phyloP scores from a whole-genome alignment of 1,140 invertebrate species.

The Drosophila sp. region DNA sequence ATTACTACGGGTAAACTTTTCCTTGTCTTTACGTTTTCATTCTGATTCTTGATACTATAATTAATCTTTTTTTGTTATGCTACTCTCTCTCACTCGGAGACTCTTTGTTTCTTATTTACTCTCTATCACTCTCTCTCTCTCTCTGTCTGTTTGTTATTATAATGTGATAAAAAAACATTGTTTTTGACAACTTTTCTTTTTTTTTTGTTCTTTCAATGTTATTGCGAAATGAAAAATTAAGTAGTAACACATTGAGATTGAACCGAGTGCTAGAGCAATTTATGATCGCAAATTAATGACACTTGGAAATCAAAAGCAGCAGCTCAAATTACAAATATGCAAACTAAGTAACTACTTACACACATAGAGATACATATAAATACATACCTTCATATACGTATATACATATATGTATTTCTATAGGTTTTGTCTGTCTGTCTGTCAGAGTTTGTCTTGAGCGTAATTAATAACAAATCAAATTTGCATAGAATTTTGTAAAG shows the following conservation, averaged over 20 bases:
- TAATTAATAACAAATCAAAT: constrained; percentile 60
- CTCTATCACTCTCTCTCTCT: constrained; percentile 13
- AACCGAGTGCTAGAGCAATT: constrained; percentile 36
- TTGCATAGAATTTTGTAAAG: constrained; percentile 60
- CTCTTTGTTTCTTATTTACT: constrained; percentile 3
- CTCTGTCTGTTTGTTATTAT: constrained; percentile 68
- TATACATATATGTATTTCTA: neutral
- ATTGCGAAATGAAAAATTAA: constrained; percentile 76
- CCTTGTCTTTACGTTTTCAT: constrained; percentile 58
- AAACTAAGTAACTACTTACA: constrained; percentile 41
- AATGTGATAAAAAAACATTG: constrained; percentile 69
- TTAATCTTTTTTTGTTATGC: constrained; percentile 60
- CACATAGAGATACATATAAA: neutral
- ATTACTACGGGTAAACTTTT: constrained; percentile 70
- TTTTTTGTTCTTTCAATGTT: constrained; percentile 56
- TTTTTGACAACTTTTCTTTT: constrained; percentile 50
- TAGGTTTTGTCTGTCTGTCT: constrained; percentile 31
- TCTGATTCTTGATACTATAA: constrained; percentile 52
- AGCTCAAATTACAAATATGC: constrained; percentile 51
- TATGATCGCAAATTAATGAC: constrained; percentile 47
- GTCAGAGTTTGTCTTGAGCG: constrained; percentile 11
- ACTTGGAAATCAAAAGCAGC: constrained; percentile 48
- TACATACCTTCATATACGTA: neutral
- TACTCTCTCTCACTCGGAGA: constrained; percentile 21
- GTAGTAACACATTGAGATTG: constrained; percentile 59